Evolutionary conservation across 2,888 invertebrate species (phyloP), one percentile per base, ranked within the genome.

Genomic region (Pterostichus madidus): DNA sequence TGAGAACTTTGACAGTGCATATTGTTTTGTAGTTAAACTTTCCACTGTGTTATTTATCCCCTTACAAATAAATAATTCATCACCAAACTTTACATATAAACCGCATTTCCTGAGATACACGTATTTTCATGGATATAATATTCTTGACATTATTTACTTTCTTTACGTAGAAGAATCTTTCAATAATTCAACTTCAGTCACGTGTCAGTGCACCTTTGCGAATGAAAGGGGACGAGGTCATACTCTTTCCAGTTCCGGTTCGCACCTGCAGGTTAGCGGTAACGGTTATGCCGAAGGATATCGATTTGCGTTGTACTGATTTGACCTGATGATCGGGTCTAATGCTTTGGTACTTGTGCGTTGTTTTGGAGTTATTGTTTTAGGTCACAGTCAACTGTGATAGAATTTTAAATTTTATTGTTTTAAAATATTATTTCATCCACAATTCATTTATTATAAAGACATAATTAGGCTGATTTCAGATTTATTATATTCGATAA

Each of bases 81-180:
- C 52, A 5, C 5, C 3, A n/a, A 52, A 52, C 13, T 52, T 52
- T 52, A 52, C 52, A 52, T 52, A 52, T 8, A 52, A 52, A 52
- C 13, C 10, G n/a, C 52, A 52, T 52, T 5, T 11, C 13, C 52
- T 52, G 52, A 59, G 31, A 59, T 59, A n/a, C n/a, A n/a, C n/a
- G n/a, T n/a, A 59, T 59, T 59, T 24, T 59, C 4, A 59, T 5
- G 59, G 13, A 59, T 59, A 59, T 59, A 59, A 59, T 59, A 59
- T 11, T 17, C 59, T 24, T 59, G 10, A 8, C 39, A 8, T 24
- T 24, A 31, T 59, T 59, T 59, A 59, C 15, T 59, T 17, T 59
- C 24, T 59, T 59, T 17, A 6, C 31, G 39, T 7, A 39, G 39
- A 39, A 24, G 7, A 24, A 59, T 59, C 15, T 59, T 59, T 59